Base-by-base conservation (phyloP, 2,113 vertebrate species). In the Pachycephala philippinensis region DNA sequence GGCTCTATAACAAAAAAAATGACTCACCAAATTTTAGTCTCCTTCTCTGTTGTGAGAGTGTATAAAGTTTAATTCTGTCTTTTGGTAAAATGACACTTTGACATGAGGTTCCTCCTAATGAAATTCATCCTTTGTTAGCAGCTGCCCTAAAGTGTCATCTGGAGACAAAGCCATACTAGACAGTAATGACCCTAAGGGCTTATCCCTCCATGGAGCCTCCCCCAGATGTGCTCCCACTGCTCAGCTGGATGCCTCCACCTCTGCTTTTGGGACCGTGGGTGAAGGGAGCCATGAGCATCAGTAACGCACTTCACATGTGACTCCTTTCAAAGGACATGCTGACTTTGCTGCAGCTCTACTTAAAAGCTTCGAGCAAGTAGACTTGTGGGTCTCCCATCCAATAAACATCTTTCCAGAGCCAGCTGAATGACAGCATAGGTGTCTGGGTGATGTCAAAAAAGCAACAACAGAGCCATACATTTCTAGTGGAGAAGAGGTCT, bases 291-390 rank as follows among this genome's bases (percentile, higher is more conserved):
- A 52, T 8, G 50, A 89, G 56, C 19, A 39, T 63, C 39, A 27
- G 22, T 8, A 40, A 45, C 20, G 3, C 4, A 1, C 15, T 12
- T 71, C 17, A 6, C 0, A 0, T 7, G 35, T 5, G 15, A 6
- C 61, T 31, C 9, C 28, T 31, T 77, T 27, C 54, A 30, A 44
- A 69, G 54, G 45, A 42, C 15, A 7, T 3, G 8, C 7, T 69
- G 35, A 39, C n/a, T 84, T 72, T 60, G 35, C 24, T 80, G 64
- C 40, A 81, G 30, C 30, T 79, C 39, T 45, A 17, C 30, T 64
- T 23, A 16, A 64, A 52, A 31, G 12, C 54, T 60, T 78, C 56
- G 21, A 84, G 27, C 33, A 64, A 80, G 6, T 1, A 37, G 45
- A n/a, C 20, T 11, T 37, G 28, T 21, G 18, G 22, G 14, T 75